A percentile compares a stretch with the other conserved stretches of the same genome.
These are phyloP conservation scores for Microtus ochrogaster DNA, from an alignment of 2,113 vertebrate species.

Conservation along the genomic window DNA sequence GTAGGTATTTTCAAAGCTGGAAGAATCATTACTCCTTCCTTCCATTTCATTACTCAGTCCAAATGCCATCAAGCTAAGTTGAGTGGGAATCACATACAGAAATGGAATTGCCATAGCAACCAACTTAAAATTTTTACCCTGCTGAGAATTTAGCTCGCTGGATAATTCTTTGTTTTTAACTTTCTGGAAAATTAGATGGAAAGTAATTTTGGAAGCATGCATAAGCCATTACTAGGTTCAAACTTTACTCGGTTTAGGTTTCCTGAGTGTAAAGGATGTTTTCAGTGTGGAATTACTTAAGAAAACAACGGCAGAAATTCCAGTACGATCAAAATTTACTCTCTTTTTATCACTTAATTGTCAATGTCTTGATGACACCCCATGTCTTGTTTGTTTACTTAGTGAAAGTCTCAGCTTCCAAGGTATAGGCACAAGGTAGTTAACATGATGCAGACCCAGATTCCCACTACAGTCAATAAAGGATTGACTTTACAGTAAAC, in stretches of 20 bases:
- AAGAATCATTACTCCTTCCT: conserved; percentile 60
- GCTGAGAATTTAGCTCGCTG: conserved; percentile 73
- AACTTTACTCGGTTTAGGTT: conserved; percentile 30
- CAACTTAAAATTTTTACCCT: conserved; percentile 73
- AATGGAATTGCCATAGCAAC: conserved; percentile 79
- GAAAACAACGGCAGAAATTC: conserved; percentile 21
- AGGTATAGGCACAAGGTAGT: background rate
- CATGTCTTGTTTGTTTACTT: background rate
- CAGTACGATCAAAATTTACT: background rate
- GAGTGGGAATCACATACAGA: conserved; percentile 71
- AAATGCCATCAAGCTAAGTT: conserved; percentile 76
- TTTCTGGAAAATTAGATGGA: conserved; percentile 73
- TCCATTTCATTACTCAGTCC: conserved; percentile 73
- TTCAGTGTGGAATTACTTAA: background rate
- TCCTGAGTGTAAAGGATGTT: background rate
- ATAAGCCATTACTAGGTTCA: conserved; percentile 45
- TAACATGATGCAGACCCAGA: background rate
- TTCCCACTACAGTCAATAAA: background rate
- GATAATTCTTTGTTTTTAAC: conserved; percentile 76
- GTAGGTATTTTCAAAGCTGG: conserved; percentile 58
- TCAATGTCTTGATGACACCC: background rate
- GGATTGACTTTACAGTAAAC: background rate
- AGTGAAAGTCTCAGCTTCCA: background rate
- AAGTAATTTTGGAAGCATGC: conserved; percentile 65
- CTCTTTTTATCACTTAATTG: background rate